These are phyloP conservation scores for Vireo altiloquus DNA, from an alignment of 2,113 vertebrate genomes.

Conservation along the genomic window DNA sequence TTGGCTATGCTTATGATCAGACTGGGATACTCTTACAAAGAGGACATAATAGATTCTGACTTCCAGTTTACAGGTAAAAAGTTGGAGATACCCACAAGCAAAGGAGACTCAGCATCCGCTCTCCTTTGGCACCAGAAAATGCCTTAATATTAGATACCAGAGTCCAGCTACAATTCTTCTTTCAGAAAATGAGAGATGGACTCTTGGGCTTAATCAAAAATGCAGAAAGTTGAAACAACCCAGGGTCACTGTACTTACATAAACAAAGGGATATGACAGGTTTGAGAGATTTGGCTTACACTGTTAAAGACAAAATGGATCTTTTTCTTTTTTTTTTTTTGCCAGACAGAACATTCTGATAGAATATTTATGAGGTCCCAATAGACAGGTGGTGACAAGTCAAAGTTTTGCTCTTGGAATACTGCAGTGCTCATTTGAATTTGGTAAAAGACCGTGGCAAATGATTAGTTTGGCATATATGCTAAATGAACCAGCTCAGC, in stretches of 20 bases:
- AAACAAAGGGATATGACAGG: constrained; percentile 71
- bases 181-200: background rate
- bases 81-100: background rate
- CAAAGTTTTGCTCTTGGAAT: background rate
- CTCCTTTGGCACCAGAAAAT: background rate
- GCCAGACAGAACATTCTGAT: background rate
- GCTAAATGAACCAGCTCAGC: background rate
- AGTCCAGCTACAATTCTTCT: background rate
- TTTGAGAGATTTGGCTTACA: constrained; percentile 67
- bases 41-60: background rate
- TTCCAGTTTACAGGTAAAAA: background rate
- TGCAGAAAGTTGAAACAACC: background rate
- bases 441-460: background rate
- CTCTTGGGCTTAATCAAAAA: background rate
- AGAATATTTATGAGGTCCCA: constrained; percentile 16
- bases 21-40: background rate
- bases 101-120: background rate
- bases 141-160: background rate
- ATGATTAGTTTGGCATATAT: background rate
- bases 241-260: constrained; percentile 58
- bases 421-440: background rate
- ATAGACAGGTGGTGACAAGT: background rate
- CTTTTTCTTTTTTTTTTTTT: background rate
- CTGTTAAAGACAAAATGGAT: constrained; percentile 38
- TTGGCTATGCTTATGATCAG: background rate